Percentiles rank a stretch among this genome's conserved stretches.
Conservation (phyloP, 1,140 invertebrate species). For the Drosophila pachea region DNA sequence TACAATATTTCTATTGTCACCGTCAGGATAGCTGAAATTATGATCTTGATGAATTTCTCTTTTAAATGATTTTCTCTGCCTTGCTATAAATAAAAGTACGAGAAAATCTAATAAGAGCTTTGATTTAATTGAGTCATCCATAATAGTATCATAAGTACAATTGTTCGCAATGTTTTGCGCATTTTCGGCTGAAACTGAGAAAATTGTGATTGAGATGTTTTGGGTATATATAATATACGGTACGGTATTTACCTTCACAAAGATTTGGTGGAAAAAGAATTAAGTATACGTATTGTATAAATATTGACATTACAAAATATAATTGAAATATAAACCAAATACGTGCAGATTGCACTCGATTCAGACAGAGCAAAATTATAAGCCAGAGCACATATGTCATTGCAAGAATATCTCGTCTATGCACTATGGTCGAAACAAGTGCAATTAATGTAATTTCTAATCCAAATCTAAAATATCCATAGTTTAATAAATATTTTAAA, state of each 20-base stretch:
- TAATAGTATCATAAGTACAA: conserved; percentile 11
- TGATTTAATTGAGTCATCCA: conserved; percentile 60
- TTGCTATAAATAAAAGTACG: conserved; percentile 90
- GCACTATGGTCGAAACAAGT: conserved; percentile 90
- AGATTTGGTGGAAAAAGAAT: conserved; percentile 91
- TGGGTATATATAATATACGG: background rate
- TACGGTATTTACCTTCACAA: conserved; percentile 83
- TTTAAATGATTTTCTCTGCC: conserved; percentile 92
- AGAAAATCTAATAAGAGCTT: conserved; percentile 96
- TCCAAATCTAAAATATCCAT: conserved; percentile 96
- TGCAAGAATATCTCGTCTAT: conserved; percentile 93
- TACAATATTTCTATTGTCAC: conserved; percentile 84
- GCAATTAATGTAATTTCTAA: conserved; percentile 93
- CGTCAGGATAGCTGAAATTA: conserved; percentile 80
- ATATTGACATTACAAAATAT: conserved; percentile 89
- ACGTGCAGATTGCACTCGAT: conserved; percentile 82
- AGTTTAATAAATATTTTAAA: conserved; percentile 93
- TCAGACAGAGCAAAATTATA: conserved; percentile 86
- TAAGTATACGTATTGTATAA: conserved; percentile 93
- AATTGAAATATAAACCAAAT: conserved; percentile 93
- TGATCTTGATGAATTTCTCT: conserved; percentile 84
- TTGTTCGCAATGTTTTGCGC: background rate
- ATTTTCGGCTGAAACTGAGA: background rate
- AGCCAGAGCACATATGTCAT: conserved; percentile 93
- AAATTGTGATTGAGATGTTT: background rate